Evolutionary conservation across 2,797 vertebrate genomes (phyloP), one percentile per base, ranked within the genome.

Genomic region (Hemitrygon akajei): DNA sequence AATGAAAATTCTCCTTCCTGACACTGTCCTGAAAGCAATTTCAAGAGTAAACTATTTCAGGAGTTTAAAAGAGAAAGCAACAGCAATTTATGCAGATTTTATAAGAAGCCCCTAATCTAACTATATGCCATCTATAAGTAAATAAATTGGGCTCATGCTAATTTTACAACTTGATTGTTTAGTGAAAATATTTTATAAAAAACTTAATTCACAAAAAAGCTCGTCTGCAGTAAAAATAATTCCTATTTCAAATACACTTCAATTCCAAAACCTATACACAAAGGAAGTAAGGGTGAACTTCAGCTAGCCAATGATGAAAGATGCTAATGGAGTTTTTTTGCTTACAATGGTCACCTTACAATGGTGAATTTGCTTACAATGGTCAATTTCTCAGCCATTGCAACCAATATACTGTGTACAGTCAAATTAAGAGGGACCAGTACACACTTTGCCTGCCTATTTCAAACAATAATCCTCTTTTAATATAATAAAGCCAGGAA

Each of bases 1-100:
- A 95, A 95, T 93, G 99, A 99, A 96, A 97, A 97, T 94, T 99
- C 98, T 94, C 99, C 99, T 0, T 97, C 97, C 60, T 96, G 96
- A 94, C 99, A 99, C 95, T 98, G 98, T 96, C 98, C 99, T 99
- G 75, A 37, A 95, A 94, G 94, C 95, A 93, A 93, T 94, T 95
- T 95, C 94, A 30, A 7, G 1, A 75, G 30, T 20, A 5, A 93
- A 58, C 40, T 75, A 93, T 93, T 58, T 75, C 34, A 73, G 9
- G n/a, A 91, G 87, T 91, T 84, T 37, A 91, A 5, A 56, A 84
- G 47, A 30, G 56, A 30, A 25, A 84, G 14, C 58, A 91, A 1
- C 87, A 66, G 30, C 63, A 69, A 34, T 71, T 69, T 91, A 91
- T 34, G n/a, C n/a, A 3, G 22, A 3, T 91, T 91, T 69, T 69